Evolutionary conservation across 2,797 vertebrate species (phyloP).

Genomic region (Naso thynnoides): DNA sequence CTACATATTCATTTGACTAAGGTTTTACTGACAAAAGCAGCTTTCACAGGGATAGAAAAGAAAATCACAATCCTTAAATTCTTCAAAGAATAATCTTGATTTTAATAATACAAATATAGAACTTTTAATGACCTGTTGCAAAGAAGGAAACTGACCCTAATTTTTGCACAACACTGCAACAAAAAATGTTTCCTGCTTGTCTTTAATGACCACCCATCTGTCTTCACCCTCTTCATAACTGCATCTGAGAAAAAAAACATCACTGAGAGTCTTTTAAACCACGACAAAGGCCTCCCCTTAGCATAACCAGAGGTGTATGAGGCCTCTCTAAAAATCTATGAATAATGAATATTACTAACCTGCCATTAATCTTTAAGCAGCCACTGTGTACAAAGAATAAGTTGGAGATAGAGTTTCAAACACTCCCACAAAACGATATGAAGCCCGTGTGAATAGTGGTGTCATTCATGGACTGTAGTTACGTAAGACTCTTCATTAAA

Average conservation of each 20-base stretch:
- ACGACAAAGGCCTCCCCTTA: slow-evolving; percentile 66
- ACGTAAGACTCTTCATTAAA: slow-evolving; percentile 63
- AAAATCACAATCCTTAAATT: background rate
- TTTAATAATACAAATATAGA: too few relatives aligned
- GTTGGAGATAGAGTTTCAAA: slow-evolving; percentile 81
- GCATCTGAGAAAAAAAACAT: slow-evolving; percentile 45
- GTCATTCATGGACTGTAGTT: slow-evolving; percentile 71
- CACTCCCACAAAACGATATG: slow-evolving; percentile 65
- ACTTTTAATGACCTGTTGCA: background rate
- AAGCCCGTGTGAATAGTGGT: slow-evolving; percentile 64
- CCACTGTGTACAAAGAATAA: slow-evolving; percentile 79
- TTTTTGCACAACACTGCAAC: background rate
- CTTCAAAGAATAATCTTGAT: too few relatives aligned
- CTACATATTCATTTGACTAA: background rate
- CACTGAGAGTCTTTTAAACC: slow-evolving; percentile 50
- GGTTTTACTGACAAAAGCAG: background rate
- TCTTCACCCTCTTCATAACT: slow-evolving; percentile 30
- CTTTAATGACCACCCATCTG: background rate
- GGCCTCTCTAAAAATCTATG: slow-evolving; percentile 79
- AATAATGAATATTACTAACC: slow-evolving; percentile 88
- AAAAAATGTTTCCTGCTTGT: too few relatives aligned
- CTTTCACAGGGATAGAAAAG: background rate
- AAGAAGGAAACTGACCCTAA: background rate
- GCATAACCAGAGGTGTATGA: slow-evolving; percentile 63
- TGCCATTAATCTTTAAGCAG: slow-evolving; percentile 86